These are phyloP conservation scores for Chascanopsetta lugubris DNA, from an alignment of 2,113 vertebrate species.

Conservation along the genomic window DNA sequence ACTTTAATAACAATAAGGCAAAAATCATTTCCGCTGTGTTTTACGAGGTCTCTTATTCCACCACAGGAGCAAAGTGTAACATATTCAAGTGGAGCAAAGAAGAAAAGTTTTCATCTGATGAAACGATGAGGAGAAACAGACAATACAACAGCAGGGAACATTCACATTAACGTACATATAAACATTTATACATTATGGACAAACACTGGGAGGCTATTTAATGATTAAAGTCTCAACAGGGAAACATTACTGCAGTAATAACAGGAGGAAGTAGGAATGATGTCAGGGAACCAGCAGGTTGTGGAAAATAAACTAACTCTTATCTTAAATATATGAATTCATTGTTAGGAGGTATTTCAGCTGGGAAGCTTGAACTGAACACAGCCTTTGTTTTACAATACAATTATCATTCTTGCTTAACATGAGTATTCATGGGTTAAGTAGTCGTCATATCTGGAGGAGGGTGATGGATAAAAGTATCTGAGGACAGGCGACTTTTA, in stretches of 20 bases:
- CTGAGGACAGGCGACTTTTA: conserved; percentile 14
- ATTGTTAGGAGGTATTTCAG: not conserved
- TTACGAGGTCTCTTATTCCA: conserved; percentile 29
- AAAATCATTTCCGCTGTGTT: conserved; percentile 31
- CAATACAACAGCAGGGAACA: conserved; percentile 38
- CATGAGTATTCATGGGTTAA: conserved; percentile 10
- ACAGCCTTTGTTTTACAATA: not conserved
- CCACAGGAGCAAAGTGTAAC: conserved; percentile 29
- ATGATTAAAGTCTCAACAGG: conserved; percentile 19
- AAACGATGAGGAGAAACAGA: conserved; percentile 39
- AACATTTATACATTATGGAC: conserved; percentile 68
- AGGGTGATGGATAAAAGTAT: conserved; percentile 6
- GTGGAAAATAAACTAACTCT: conserved; percentile 7
- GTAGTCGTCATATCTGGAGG: conserved; percentile 2
- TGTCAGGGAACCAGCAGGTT: conserved; percentile 33
- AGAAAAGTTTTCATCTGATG: conserved; percentile 37
- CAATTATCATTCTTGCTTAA: not conserved
- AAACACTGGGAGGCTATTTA: conserved; percentile 33
- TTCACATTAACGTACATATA: conserved; percentile 61
- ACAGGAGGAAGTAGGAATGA: conserved; percentile 9
- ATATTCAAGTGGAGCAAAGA: conserved; percentile 43
- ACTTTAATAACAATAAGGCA: conserved; percentile 65
- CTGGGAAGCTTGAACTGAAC: not conserved
- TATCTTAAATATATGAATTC: conserved; percentile 19
- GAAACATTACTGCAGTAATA: conserved; percentile 4